phyloP scores from a whole-genome alignment of 2,797 vertebrate species.

The Acipenser transmontanus region DNA sequence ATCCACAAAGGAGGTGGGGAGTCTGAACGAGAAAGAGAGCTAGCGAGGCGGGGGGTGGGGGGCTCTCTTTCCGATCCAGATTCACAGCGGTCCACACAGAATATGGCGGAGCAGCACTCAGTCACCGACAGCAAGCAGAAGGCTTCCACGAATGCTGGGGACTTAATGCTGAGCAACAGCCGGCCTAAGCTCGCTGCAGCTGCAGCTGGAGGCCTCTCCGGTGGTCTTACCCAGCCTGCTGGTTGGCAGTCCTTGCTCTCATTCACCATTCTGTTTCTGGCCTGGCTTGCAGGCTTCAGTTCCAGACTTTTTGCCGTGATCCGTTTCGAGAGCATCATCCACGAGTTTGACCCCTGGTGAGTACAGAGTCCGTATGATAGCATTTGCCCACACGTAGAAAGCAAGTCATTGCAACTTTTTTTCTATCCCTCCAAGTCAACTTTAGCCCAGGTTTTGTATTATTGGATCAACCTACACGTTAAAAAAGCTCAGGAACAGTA shows the following conservation, averaged over 20 bases:
- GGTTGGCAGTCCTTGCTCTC: constrained; percentile 96
- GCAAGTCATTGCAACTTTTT: too few relatives aligned
- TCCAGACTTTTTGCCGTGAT: constrained; percentile 97
- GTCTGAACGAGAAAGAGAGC: constrained; percentile 10
- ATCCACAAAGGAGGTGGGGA: background rate
- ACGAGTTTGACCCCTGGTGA: constrained; percentile 99
- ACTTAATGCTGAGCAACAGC: constrained; percentile 62
- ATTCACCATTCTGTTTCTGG: constrained; percentile 94
- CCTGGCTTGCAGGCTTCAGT: constrained; percentile 97
- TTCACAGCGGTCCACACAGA: constrained; percentile 68
- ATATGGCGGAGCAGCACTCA: constrained; percentile 90
- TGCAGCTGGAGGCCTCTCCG: constrained; percentile 75
- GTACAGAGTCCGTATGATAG: constrained; percentile 24
- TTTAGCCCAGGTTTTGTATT: too few relatives aligned
- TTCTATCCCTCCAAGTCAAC: too few relatives aligned
- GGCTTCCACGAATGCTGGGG: constrained; percentile 64
- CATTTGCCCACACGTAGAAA: too few relatives aligned
- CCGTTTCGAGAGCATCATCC: constrained; percentile 98
- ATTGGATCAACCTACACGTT: too few relatives aligned
- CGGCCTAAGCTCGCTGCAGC: constrained; percentile 39
- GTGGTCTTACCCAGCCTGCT: constrained; percentile 88
- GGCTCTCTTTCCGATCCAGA: constrained; percentile 34
- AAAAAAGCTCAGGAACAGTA: too few relatives aligned
- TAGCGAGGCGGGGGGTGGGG: constrained; percentile 53
- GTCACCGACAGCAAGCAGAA: constrained; percentile 83